These are phyloP conservation scores for Syritta pipiens DNA, from an alignment of 2,888 invertebrate species.

Conservation along the genomic window DNA sequence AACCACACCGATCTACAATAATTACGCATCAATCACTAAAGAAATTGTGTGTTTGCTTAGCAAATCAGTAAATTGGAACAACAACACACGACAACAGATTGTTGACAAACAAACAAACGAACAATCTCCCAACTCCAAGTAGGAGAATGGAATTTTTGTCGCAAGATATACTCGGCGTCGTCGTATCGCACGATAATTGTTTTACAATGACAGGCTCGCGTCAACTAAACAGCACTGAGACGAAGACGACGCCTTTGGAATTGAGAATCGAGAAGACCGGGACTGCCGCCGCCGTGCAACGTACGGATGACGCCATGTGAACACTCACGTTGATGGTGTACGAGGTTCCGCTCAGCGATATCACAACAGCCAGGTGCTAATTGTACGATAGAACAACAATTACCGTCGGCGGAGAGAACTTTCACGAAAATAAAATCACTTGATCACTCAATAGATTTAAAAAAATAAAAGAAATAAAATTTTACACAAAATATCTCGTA, in stretches of 20 bases:
- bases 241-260: neutral
- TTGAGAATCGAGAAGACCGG: neutral
- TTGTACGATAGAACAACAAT: slow-evolving; percentile 6
- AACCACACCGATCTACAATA: neutral
- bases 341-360: neutral
- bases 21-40: slow-evolving; percentile 5
- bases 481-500: neutral
- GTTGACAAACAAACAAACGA: slow-evolving; percentile 52
- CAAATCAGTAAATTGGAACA: slow-evolving; percentile 29
- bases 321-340: neutral
- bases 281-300: neutral
- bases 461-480: neutral
- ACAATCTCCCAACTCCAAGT: slow-evolving; percentile 21
- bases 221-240: neutral
- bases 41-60: slow-evolving; percentile 26
- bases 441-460: neutral
- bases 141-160: slow-evolving; percentile 49
- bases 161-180: too few species aligned
- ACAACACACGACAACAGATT: slow-evolving; percentile 12
- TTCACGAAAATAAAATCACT: slow-evolving; percentile 8
- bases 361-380: neutral
- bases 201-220: slow-evolving; percentile 31
- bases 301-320: slow-evolving; percentile 11
- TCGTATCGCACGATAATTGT: slow-evolving; percentile 49
- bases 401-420: neutral